Evolutionary conservation across 2,113 vertebrate genomes (phyloP).

Genomic region (Pelmatolapia mariae): DNA sequence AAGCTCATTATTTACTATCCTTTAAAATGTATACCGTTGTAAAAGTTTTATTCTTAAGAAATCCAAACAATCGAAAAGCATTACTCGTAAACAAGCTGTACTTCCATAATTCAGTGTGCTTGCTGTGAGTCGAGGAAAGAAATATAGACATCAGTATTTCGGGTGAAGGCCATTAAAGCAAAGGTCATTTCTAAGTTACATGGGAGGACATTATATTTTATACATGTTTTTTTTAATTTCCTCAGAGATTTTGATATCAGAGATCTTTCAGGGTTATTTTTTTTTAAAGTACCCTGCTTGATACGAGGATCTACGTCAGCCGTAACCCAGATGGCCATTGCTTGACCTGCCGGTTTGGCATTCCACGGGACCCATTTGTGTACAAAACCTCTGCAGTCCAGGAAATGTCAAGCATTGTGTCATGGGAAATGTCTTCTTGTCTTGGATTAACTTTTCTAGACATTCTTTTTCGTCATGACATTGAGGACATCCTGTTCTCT

Average conservation of each 20-base stretch:
- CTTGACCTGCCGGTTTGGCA: not conserved
- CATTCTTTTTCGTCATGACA: constrained; percentile 14
- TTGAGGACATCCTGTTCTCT: constrained; percentile 33
- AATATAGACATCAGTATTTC: not conserved
- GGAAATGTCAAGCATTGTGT: constrained; percentile 37
- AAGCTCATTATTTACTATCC: not conserved
- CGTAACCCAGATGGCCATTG: not conserved
- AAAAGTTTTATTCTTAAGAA: not conserved
- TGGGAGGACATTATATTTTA: not conserved
- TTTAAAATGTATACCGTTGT: not conserved
- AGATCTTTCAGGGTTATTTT: not conserved
- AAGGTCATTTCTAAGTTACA: not conserved
- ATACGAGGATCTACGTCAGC: constrained; percentile 26
- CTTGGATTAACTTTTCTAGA: not conserved
- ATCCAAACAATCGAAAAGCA: not conserved
- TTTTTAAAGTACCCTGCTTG: not conserved
- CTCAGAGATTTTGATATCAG: not conserved
- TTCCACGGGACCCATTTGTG: constrained; percentile 26
- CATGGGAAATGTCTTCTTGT: constrained; percentile 55
- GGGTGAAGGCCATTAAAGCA: not conserved
- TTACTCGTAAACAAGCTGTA: not conserved
- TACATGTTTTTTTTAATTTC: not conserved
- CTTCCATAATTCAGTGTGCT: not conserved
- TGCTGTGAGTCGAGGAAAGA: not conserved
- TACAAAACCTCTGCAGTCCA: constrained; percentile 24